Percentiles rank a stretch among this genome's conserved stretches.
These are phyloP conservation scores for Chlorodrepanis virens DNA, from an alignment of 2,113 vertebrate species.

Conservation along the genomic window DNA sequence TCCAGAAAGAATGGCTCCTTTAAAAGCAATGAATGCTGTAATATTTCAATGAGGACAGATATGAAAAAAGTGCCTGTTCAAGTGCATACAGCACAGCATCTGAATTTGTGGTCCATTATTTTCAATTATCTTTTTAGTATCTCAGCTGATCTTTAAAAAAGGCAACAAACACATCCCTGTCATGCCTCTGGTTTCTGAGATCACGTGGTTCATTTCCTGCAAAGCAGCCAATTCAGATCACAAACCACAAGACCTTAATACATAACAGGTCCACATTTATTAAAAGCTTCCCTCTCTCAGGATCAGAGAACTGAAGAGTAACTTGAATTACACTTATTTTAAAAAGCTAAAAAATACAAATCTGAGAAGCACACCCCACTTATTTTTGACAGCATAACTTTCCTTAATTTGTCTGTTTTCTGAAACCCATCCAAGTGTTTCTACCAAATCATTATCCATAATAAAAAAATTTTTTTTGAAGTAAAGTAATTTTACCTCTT, in stretches of 20 bases:
- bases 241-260: not conserved
- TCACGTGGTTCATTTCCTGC: not conserved
- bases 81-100: constrained; percentile 7
- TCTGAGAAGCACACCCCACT: not conserved
- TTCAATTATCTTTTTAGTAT: constrained; percentile 1
- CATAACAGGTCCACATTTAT: not conserved
- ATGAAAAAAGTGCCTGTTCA: constrained; percentile 21
- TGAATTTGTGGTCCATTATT: not conserved
- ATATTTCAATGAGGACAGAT: not conserved
- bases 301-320: not conserved
- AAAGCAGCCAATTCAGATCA: not conserved
- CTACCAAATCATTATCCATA: not conserved
- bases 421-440: not conserved
- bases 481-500: not conserved
- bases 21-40: constrained; percentile 38
- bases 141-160: not conserved
- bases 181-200: not conserved
- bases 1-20: constrained; percentile 50
- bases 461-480: not conserved
- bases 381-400: not conserved
- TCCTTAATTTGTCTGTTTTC: not conserved
- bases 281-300: not conserved
- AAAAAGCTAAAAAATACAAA: not conserved
- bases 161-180: not conserved
- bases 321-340: not conserved